phyloP scores from a whole-genome alignment of 2,888 invertebrate genomes.

The Marronus borbonicus region DNA sequence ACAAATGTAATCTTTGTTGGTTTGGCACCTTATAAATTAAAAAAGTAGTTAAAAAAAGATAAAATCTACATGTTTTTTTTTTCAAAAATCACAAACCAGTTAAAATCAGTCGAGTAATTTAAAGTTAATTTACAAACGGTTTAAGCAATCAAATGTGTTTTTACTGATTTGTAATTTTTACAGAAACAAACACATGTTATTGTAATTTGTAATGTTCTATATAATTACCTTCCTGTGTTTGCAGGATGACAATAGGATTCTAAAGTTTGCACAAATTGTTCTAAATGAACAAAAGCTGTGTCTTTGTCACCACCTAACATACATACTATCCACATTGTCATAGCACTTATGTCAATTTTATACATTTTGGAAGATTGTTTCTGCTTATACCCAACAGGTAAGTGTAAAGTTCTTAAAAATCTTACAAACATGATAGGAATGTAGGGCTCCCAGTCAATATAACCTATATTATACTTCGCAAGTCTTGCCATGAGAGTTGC shows the following conservation, averaged over 20 bases:
- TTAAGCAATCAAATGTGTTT: too few species aligned
- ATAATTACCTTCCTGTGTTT: constrained; percentile 77
- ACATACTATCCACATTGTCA: constrained; percentile 76
- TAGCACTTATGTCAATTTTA: constrained; percentile 70
- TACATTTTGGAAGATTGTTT: constrained; percentile 74
- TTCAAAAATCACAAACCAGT: too few species aligned
- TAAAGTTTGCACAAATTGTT: constrained; percentile 85
- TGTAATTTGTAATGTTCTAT: not conserved
- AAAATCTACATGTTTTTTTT: too few species aligned
- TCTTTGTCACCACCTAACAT: constrained; percentile 78
- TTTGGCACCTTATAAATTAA: too few species aligned
- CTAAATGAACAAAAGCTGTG: constrained; percentile 80
- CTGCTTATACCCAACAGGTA: constrained; percentile 85
- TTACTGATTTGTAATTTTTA: too few species aligned
- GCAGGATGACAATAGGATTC: constrained; percentile 93
- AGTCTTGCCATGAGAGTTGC: constrained; percentile 83
- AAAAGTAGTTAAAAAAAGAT: too few species aligned
- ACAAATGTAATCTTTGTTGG: too few species aligned
- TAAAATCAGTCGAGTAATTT: too few species aligned
- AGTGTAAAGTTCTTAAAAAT: constrained; percentile 81
- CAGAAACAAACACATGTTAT: too few species aligned
- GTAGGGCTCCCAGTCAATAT: constrained; percentile 90
- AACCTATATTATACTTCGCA: constrained; percentile 83
- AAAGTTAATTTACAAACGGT: too few species aligned
- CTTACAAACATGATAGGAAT: constrained; percentile 84